Percentiles rank a stretch among this genome's conserved stretches.
These are phyloP conservation scores for Turdus rufiventris DNA, from an alignment of 2,113 vertebrate species.

Conservation along the genomic window DNA sequence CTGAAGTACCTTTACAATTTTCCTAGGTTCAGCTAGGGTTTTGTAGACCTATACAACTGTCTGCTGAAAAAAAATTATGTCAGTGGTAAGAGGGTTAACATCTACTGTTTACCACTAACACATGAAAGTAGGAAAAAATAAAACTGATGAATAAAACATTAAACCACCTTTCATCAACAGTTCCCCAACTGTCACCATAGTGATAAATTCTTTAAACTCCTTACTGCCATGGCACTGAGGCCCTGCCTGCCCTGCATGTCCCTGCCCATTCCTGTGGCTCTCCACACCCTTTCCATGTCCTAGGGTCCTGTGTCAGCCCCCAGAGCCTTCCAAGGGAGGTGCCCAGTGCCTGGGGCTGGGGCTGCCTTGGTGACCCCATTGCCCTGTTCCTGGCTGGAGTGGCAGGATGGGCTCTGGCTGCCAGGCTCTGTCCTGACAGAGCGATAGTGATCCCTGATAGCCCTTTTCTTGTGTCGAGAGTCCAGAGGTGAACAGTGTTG, in stretches of 20 bases:
- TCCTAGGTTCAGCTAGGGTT: neutral
- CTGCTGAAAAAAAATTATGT: neutral
- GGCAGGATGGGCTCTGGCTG: neutral
- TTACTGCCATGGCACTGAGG: neutral
- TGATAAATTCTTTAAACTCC: neutral
- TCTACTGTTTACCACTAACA: neutral
- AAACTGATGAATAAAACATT: neutral
- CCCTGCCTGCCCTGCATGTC: neutral
- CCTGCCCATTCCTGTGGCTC: neutral
- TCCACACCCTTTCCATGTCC: fast-evolving
- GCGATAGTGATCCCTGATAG: fast-evolving
- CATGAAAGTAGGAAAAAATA: neutral
- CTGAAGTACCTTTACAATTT: neutral
- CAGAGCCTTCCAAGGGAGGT: neutral
- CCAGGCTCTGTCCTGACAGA: neutral
- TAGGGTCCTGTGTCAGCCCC: neutral
- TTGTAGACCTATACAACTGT: neutral
- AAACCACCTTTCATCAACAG: neutral
- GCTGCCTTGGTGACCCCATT: neutral
- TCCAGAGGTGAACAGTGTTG: neutral
- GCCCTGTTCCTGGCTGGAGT: neutral
- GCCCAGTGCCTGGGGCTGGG: neutral
- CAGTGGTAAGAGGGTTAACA: neutral
- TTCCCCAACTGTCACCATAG: neutral
- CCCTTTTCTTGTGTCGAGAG: neutral